phyloP scores from a whole-genome alignment of 2,113 vertebrate genomes.

The Nycticryphes semicollaris region DNA sequence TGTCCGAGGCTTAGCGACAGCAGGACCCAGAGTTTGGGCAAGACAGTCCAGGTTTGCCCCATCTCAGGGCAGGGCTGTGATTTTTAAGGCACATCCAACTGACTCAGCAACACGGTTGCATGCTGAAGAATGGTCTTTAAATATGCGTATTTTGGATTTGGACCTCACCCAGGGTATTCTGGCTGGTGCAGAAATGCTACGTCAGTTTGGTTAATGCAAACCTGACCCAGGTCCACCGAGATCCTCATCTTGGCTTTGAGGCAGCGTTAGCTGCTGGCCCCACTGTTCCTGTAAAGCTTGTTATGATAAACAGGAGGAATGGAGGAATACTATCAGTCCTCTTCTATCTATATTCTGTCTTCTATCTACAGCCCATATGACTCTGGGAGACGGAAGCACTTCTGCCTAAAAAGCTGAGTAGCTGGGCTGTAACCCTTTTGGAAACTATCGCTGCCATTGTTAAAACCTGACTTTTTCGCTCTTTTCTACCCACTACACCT shows the following conservation, averaged over 20 bases:
- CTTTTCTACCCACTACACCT: not conserved
- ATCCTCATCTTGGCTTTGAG: not conserved
- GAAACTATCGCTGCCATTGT: not conserved
- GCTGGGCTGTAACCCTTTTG: not conserved
- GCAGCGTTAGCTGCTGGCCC: not conserved
- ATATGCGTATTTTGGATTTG: not conserved
- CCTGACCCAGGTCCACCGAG: accelerated
- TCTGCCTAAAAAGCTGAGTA: not conserved
- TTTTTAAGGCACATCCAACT: not conserved
- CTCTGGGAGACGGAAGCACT: not conserved
- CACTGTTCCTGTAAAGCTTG: not conserved
- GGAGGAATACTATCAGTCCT: not conserved
- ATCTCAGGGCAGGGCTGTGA: not conserved
- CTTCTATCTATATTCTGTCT: not conserved
- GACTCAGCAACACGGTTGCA: not conserved
- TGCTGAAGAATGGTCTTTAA: not conserved
- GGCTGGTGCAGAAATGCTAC: not conserved
- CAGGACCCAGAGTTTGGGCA: not conserved
- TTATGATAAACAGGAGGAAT: not conserved
- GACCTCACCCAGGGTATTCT: not conserved
- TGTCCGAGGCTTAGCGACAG: not conserved
- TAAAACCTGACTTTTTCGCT: not conserved
- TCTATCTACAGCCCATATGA: not conserved
- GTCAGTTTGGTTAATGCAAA: not conserved
- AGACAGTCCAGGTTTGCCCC: not conserved